phyloP scores from a whole-genome alignment of 2,797 vertebrate genomes.

The Novumbra hubbsi region DNA sequence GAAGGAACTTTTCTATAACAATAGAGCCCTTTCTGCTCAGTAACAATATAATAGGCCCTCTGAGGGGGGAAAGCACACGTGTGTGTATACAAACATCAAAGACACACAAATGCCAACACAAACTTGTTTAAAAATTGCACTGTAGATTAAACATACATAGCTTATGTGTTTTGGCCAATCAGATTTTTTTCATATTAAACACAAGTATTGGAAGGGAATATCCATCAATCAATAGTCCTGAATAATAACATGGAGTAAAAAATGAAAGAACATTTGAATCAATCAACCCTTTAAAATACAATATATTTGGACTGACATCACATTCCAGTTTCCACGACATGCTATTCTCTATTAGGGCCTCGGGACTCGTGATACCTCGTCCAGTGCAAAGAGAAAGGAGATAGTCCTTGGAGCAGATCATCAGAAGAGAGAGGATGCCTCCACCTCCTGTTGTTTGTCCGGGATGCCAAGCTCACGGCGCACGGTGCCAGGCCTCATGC shows the following conservation, averaged over 20 bases:
- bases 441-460: slow-evolving; percentile 67
- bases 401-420: slow-evolving; percentile 67
- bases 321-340: slow-evolving; percentile 21
- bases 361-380: slow-evolving; percentile 33
- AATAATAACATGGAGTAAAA: neutral
- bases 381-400: slow-evolving; percentile 56
- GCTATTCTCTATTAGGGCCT: slow-evolving; percentile 46
- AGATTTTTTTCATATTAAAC: neutral
- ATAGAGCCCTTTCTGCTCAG: too few relatives aligned
- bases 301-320: slow-evolving; percentile 34
- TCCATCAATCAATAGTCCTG: neutral
- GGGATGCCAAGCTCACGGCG: slow-evolving; percentile 64
- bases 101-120: too few relatives aligned
- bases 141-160: too few relatives aligned
- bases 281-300: slow-evolving; percentile 29
- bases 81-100: too few relatives aligned
- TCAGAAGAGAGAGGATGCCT: slow-evolving; percentile 57
- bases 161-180: too few relatives aligned
- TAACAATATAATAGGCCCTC: too few relatives aligned
- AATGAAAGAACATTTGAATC: neutral
- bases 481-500: slow-evolving; percentile 69
- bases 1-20: too few relatives aligned
- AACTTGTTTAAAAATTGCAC: too few relatives aligned
- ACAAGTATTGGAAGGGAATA: neutral
- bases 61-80: too few relatives aligned